Evolutionary conservation across 2,888 invertebrate genomes (phyloP).

Genomic region (Smittia sp.): DNA sequence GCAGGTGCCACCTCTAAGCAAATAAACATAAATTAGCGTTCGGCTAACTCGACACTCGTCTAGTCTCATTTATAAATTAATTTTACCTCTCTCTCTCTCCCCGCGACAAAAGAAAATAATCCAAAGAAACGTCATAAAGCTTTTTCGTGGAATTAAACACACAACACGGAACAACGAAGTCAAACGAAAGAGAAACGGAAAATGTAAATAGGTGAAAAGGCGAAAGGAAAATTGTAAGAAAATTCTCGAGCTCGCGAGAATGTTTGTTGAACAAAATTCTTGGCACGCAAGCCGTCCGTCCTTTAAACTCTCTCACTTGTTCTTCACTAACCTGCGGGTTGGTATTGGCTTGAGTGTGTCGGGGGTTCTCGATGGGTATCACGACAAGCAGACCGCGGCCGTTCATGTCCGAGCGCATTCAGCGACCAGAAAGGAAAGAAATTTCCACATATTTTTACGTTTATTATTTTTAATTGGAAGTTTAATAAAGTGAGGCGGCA

Average conservation of each 20-base stretch:
- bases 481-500: conserved; percentile 24
- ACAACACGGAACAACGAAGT: not conserved
- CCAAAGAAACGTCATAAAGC: conserved; percentile 18
- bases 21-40: conserved; percentile 12
- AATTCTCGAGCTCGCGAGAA: not conserved
- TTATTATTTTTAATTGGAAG: conserved; percentile 30
- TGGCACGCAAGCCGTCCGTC: conserved; percentile 31
- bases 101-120: not conserved
- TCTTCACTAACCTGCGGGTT: too few species aligned
- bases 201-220: not conserved
- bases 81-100: not conserved
- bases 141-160: not conserved
- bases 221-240: not conserved
- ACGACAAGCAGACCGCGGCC: too few species aligned
- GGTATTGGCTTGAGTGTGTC: too few species aligned
- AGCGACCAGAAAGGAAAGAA: not conserved
- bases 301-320: not conserved
- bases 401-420: not conserved
- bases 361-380: too few species aligned
- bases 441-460: conserved; percentile 26
- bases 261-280: conserved; percentile 36
- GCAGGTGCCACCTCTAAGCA: conserved; percentile 13
- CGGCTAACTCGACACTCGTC: not conserved
- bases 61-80: conserved; percentile 24
- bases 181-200: not conserved